Evolutionary conservation across 1,140 invertebrate species (phyloP).

Genomic region (Drosophila athabasca): DNA sequence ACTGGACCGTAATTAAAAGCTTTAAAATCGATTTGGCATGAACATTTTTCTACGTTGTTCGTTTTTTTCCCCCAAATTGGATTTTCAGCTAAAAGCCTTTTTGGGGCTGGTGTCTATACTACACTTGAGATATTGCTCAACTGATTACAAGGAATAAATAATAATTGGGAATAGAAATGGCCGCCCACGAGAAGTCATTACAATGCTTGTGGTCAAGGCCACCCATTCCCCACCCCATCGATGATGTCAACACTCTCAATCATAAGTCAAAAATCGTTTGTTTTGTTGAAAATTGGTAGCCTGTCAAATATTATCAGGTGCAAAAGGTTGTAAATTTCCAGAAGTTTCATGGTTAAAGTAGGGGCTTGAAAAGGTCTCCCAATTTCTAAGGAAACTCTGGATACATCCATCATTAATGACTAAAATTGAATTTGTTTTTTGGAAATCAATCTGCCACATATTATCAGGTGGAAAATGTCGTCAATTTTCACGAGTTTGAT

Average conservation of each 20-base stretch:
- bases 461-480: slow-evolving; percentile 24
- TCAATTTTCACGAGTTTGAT: neutral
- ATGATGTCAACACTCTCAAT: neutral
- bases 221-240: neutral
- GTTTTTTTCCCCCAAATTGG: neutral
- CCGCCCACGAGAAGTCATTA: slow-evolving; percentile 11
- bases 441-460: slow-evolving; percentile 13
- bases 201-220: slow-evolving; percentile 33
- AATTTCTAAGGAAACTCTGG: no score
- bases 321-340: slow-evolving; percentile 1
- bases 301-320: slow-evolving; percentile 34
- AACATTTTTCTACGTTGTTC: neutral
- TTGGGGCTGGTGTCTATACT: neutral
- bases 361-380: no score
- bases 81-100: slow-evolving; percentile 11
- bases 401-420: no score
- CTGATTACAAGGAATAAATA: slow-evolving; percentile 19
- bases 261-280: slow-evolving; percentile 20
- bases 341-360: no score
- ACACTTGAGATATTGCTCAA: slow-evolving; percentile 19
- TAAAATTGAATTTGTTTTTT: neutral
- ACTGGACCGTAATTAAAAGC: slow-evolving; percentile 49
- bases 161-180: slow-evolving; percentile 8
- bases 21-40: slow-evolving; percentile 38
- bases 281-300: neutral